Percentiles rank a stretch among this genome's conserved stretches.
phyloP scores from a whole-genome alignment of 2,888 invertebrate species.

The Hymenopus coronatus region DNA sequence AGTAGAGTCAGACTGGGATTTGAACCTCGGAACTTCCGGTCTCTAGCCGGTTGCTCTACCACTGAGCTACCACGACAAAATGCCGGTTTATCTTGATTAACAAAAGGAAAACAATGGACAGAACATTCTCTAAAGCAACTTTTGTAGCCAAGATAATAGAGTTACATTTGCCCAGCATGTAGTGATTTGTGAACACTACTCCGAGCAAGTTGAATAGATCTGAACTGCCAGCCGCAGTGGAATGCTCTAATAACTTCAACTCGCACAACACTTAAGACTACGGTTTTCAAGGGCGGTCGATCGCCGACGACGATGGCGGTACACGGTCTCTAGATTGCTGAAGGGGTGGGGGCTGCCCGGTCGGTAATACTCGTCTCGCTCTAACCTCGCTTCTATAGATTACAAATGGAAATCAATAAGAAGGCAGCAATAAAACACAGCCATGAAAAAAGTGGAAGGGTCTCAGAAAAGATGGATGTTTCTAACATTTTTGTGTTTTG shows the following conservation, averaged over 20 bases:
- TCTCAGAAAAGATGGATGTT: background rate
- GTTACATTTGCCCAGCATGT: too few relatives aligned
- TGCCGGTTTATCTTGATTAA: too few relatives aligned
- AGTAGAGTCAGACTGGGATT: too few relatives aligned
- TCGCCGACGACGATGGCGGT: background rate
- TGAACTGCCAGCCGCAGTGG: background rate
- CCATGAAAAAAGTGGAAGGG: background rate
- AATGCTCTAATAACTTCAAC: background rate
- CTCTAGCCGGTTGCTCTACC: too few relatives aligned
- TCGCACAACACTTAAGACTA: background rate
- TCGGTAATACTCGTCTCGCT: background rate
- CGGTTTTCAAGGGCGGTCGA: background rate
- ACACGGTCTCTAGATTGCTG: background rate
- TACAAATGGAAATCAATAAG: background rate
- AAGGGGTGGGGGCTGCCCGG: too few relatives aligned
- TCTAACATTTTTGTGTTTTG: background rate
- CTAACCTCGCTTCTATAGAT: background rate
- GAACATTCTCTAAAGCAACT: too few relatives aligned
- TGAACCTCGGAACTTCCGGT: too few relatives aligned
- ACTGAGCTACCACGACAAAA: too few relatives aligned
- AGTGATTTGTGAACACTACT: too few relatives aligned
- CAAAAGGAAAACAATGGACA: too few relatives aligned
- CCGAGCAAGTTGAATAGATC: too few relatives aligned
- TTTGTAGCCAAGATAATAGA: too few relatives aligned
- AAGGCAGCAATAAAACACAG: background rate